A percentile compares a stretch with the other conserved stretches of the same genome.
Evolutionary conservation across 2,113 vertebrate species (phyloP).

Genomic region (Strix uralensis): DNA sequence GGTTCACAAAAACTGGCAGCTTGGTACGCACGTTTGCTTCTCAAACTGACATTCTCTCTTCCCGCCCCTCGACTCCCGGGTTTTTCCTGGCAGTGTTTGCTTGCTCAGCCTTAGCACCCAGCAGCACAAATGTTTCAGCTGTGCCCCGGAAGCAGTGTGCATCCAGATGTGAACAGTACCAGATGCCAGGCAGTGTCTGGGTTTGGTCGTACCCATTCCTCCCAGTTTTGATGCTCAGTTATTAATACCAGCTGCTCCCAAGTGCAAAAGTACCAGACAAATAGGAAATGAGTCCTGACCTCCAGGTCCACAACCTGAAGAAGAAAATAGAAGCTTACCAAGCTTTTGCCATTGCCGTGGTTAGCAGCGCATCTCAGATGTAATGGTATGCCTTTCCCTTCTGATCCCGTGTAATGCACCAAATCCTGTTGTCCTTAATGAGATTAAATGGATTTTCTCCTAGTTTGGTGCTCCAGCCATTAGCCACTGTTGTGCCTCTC

Average conservation of each 20-base stretch:
- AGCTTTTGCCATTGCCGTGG: not conserved
- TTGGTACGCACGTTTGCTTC: not conserved
- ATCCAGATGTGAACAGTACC: not conserved
- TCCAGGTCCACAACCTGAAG: not conserved
- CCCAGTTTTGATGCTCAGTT: not conserved
- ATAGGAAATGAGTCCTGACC: not conserved
- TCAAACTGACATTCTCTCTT: not conserved
- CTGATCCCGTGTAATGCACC: not conserved
- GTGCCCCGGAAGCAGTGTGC: not conserved
- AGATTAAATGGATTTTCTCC: slow-evolving; percentile 27
- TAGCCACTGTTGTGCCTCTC: not conserved
- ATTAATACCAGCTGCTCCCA: not conserved
- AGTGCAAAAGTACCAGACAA: not conserved
- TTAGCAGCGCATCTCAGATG: not conserved
- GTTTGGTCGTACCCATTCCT: not conserved
- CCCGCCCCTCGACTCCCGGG: fast-evolving
- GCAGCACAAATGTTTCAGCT: not conserved
- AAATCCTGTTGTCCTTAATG: not conserved
- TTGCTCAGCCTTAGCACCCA: not conserved
- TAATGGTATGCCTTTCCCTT: not conserved
- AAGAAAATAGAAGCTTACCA: not conserved
- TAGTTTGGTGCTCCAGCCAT: not conserved
- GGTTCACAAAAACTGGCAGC: not conserved
- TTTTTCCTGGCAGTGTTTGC: not conserved
- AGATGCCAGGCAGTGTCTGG: not conserved